Evolutionary conservation across 2,888 invertebrate genomes (phyloP).

Genomic region (Trachelus iudaicus): DNA sequence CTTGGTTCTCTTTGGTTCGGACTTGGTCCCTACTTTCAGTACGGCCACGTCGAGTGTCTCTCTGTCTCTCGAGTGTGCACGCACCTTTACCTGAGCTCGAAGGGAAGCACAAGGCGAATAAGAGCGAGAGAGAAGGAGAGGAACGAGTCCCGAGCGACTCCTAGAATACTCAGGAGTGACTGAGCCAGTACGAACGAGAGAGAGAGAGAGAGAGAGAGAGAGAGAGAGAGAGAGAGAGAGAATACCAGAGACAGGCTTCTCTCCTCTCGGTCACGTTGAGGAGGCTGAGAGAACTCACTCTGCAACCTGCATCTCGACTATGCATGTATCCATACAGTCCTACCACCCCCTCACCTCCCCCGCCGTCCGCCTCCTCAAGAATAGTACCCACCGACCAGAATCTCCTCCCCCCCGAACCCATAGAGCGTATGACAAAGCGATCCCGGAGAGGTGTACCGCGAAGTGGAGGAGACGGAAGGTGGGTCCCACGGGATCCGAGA

Average conservation of each 20-base stretch:
- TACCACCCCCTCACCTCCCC: not conserved
- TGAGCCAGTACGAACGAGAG: slow-evolving; percentile 16
- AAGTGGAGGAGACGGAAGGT: not conserved
- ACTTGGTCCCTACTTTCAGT: slow-evolving; percentile 31
- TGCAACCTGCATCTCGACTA: slow-evolving; percentile 27
- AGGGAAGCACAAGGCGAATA: not conserved
- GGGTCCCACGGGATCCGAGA: not conserved
- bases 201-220: slow-evolving; percentile 10
- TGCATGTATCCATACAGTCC: slow-evolving; percentile 14
- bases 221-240: slow-evolving; percentile 1
- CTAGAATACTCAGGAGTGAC: slow-evolving; percentile 7
- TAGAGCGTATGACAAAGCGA: not conserved
- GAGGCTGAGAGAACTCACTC: slow-evolving; percentile 44
- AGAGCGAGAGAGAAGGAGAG: slow-evolving; percentile 10
- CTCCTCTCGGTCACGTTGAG: slow-evolving; percentile 11
- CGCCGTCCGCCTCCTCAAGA: not conserved
- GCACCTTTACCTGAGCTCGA: not conserved
- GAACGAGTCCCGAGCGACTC: not conserved
- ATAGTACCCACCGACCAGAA: not conserved
- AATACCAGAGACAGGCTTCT: slow-evolving; percentile 5
- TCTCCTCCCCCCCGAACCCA: not conserved
- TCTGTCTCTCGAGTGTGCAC: not conserved
- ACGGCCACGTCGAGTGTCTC: not conserved
- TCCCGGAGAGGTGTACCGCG: not conserved
- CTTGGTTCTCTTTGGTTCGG: slow-evolving; percentile 35